Percentiles rank a stretch among this genome's conserved stretches.
Evolutionary conservation across 2,113 vertebrate species (phyloP).

Genomic region (Sula dactylatra): DNA sequence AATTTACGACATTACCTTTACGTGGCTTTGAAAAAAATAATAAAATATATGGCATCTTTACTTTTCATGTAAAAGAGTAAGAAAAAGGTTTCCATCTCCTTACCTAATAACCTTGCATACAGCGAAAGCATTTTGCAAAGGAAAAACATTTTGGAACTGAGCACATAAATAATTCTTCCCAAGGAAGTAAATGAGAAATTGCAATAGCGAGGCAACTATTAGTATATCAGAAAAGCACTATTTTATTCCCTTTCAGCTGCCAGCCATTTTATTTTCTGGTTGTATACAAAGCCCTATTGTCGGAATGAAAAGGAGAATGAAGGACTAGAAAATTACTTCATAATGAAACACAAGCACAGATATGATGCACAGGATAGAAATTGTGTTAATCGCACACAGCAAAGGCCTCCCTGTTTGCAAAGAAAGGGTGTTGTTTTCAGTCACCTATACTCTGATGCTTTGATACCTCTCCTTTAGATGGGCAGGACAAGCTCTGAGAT

Average conservation of each 20-base stretch:
- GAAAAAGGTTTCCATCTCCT: background rate
- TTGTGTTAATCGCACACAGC: background rate
- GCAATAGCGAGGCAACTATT: background rate
- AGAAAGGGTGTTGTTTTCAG: background rate
- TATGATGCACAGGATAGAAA: background rate
- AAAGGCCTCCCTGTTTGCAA: background rate
- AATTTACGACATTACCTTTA: background rate
- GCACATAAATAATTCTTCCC: background rate
- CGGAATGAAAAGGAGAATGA: background rate
- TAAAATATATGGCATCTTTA: background rate
- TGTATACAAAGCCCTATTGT: background rate
- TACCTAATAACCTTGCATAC: background rate
- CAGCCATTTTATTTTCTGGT: background rate
- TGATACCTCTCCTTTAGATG: background rate
- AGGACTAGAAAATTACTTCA: background rate
- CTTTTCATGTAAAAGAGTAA: background rate
- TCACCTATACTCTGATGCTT: background rate
- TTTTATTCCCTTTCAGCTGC: background rate
- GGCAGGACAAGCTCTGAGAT: background rate
- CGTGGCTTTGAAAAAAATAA: background rate
- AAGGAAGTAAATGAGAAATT: background rate
- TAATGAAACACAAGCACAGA: background rate
- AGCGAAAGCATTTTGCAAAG: background rate
- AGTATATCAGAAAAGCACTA: background rate
- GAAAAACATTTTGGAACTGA: background rate